These are phyloP conservation scores for Melanocharis versteri DNA, from an alignment of 2,113 vertebrate genomes.

Conservation along the genomic window DNA sequence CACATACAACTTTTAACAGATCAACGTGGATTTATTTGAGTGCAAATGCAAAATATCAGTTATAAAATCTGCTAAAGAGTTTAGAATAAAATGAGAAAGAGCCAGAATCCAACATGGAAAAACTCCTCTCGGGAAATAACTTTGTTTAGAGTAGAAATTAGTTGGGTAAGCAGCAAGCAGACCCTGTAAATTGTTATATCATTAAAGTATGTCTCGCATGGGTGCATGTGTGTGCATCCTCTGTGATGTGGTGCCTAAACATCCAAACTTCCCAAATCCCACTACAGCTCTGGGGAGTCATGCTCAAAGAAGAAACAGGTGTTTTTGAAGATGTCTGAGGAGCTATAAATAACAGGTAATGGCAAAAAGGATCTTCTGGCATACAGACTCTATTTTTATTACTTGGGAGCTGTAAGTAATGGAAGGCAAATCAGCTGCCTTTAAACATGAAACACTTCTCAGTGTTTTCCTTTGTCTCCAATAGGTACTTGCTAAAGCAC, in stretches of 20 bases:
- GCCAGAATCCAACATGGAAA: neutral
- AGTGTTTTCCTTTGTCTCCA: neutral
- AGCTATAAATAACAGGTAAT: neutral
- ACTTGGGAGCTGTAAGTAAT: neutral
- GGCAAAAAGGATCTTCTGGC: neutral
- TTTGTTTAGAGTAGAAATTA: neutral
- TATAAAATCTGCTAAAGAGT: neutral
- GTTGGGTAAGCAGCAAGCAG: neutral
- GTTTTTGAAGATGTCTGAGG: neutral
- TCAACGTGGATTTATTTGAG: neutral
- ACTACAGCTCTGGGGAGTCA: neutral
- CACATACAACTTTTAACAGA: neutral
- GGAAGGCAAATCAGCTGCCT: neutral
- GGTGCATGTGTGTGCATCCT: neutral
- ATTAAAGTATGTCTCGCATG: neutral
- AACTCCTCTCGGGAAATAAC: neutral
- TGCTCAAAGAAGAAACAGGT: neutral
- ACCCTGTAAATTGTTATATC: neutral
- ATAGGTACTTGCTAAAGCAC: neutral
- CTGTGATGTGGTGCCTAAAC: neutral
- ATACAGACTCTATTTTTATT: neutral
- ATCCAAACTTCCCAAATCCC: neutral
- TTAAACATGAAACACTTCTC: neutral
- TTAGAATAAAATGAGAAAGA: neutral
- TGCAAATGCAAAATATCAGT: neutral